Conservation (phyloP, 2,888 invertebrate genomes). For the Aspidiotus rigidus region DNA sequence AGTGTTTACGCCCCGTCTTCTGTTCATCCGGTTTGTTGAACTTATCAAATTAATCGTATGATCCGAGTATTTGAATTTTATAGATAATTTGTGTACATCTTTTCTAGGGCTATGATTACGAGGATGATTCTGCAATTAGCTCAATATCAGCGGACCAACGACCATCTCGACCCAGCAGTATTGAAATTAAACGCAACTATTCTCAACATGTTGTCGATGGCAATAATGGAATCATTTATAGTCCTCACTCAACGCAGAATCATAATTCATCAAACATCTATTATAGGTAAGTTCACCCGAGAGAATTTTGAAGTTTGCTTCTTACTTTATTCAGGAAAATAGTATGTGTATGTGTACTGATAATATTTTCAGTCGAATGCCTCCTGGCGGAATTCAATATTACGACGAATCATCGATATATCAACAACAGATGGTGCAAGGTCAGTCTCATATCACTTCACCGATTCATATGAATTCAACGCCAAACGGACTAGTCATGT, state of each 20-base stretch:
- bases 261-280: conserved; percentile 38
- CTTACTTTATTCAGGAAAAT: too few species aligned
- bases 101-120: conserved; percentile 34
- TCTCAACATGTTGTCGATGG: conserved; percentile 40
- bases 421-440: conserved; percentile 10
- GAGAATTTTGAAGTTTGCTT: neutral
- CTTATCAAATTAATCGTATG: neutral
- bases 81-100: neutral
- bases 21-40: conserved; percentile 42
- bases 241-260: conserved; percentile 30
- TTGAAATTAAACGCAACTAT: conserved; percentile 63
- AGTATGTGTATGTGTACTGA: too few species aligned
- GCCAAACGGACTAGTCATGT: conserved; percentile 15
- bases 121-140: conserved; percentile 35
- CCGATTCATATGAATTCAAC: neutral
- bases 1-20: conserved; percentile 49
- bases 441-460: conserved; percentile 1
- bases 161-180: conserved; percentile 76
- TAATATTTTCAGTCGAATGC: too few species aligned
- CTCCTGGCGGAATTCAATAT: neutral
- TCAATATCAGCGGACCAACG: conserved; percentile 41
- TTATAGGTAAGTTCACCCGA: conserved; percentile 38
- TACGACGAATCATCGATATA: conserved; percentile 19
- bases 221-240: conserved; percentile 33
- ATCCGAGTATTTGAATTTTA: neutral